Percentiles rank a stretch among this genome's conserved stretches.
Evolutionary conservation across 2,888 invertebrate genomes (phyloP).

Genomic region (Anoncus sp.): DNA sequence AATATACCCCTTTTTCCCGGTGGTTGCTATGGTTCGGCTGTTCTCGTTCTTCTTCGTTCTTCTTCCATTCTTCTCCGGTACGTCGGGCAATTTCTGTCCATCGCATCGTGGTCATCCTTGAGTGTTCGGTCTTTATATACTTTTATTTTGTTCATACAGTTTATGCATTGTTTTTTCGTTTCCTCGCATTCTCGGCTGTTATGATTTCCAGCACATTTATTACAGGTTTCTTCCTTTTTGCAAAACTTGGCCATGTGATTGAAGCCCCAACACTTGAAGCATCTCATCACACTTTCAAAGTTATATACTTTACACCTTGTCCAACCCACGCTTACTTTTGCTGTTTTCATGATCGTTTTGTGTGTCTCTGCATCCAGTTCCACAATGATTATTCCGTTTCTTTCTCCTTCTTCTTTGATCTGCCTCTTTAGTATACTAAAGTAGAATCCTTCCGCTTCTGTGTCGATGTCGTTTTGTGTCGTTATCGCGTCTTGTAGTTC

Average conservation of each 20-base stretch:
- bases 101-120: constrained; percentile 35
- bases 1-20: no score
- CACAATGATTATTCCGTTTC: no score
- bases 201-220: constrained; percentile 53
- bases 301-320: constrained; percentile 22
- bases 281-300: constrained; percentile 23
- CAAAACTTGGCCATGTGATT: constrained; percentile 58
- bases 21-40: constrained; percentile 54
- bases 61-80: constrained; percentile 46
- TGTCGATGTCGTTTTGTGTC: no score
- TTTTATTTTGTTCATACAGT: constrained; percentile 41
- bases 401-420: no score
- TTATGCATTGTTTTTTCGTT: constrained; percentile 47
- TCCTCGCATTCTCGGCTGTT: constrained; percentile 32
- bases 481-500: no score
- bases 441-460: no score
- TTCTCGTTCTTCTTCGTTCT: constrained; percentile 45
- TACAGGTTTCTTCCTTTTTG: constrained; percentile 46
- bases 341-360: no score
- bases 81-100: constrained; percentile 53
- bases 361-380: no score
- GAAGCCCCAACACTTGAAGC: constrained; percentile 58
- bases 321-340: no score
- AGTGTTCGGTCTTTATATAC: constrained; percentile 10
- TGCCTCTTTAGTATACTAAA: no score